phyloP scores from a whole-genome alignment of 2,797 vertebrate genomes.

The Eremophila alpestris region DNA sequence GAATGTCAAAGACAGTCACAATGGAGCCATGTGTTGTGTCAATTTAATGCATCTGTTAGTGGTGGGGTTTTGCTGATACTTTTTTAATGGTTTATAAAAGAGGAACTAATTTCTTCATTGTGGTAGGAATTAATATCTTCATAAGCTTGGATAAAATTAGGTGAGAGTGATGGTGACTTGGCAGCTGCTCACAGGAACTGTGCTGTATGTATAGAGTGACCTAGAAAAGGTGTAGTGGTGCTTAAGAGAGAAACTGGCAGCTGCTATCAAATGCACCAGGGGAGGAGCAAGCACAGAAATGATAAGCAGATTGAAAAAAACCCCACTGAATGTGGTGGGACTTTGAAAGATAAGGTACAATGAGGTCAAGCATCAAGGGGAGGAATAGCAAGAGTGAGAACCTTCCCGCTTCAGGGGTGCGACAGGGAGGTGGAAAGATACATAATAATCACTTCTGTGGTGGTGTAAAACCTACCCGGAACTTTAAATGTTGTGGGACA shows the following conservation, averaged over 20 bases:
- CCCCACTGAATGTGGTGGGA: neutral
- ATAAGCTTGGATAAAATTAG: neutral
- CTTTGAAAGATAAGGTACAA: neutral
- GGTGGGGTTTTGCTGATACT: neutral
- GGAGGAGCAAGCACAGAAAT: neutral
- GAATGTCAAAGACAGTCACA: neutral
- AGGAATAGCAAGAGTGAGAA: neutral
- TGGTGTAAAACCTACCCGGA: neutral
- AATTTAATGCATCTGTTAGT: neutral
- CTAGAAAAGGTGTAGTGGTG: neutral
- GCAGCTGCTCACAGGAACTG: neutral
- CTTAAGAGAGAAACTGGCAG: neutral
- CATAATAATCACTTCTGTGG: neutral
- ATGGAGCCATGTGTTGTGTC: accelerated
- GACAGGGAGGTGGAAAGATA: neutral
- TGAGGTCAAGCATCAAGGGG: neutral
- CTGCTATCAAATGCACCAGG: neutral
- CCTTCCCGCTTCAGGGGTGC: neutral
- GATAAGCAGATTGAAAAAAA: neutral
- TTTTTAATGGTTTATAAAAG: neutral
- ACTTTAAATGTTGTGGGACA: neutral
- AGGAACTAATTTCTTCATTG: neutral
- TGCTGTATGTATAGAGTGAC: neutral
- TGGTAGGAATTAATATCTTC: neutral
- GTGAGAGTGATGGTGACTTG: neutral